These are phyloP conservation scores for Anneissia japonica DNA, from an alignment of 35 echinoderm and acorn worm genomes.

Conservation along the genomic window DNA sequence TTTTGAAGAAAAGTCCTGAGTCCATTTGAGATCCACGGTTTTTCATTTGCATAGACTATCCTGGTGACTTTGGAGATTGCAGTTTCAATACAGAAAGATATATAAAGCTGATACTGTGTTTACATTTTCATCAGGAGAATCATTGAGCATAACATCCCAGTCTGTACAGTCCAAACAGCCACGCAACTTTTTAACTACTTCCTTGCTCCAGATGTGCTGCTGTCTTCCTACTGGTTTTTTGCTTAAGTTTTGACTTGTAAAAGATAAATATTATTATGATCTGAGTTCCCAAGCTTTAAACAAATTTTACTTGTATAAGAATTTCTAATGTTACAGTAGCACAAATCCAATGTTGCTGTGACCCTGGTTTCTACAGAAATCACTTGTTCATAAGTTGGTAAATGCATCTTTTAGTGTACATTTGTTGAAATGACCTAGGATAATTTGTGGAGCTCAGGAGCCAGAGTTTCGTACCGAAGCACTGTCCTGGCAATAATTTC, in stretches of 20 bases:
- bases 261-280: not conserved
- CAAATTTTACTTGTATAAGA: not conserved
- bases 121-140: not conserved
- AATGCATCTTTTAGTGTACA: too few relatives aligned
- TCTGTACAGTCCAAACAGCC: not conserved
- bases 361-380: slow-evolving; percentile 13
- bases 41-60: too few relatives aligned
- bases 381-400: slow-evolving; percentile 40
- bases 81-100: not conserved
- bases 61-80: too few relatives aligned
- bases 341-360: not conserved
- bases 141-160: not conserved
- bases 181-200: not conserved
- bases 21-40: too few relatives aligned
- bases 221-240: not conserved
- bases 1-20: too few relatives aligned
- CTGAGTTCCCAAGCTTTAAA: not conserved
- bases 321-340: not conserved
- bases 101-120: not conserved
- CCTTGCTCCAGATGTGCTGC: not conserved
- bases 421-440: too few relatives aligned
- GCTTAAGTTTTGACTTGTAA: not conserved
- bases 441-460: slow-evolving; percentile 7
- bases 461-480: not conserved
- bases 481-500: slow-evolving; percentile 19